phyloP scores from a whole-genome alignment of 2,888 invertebrate species.

The Nemurella pictetii region DNA sequence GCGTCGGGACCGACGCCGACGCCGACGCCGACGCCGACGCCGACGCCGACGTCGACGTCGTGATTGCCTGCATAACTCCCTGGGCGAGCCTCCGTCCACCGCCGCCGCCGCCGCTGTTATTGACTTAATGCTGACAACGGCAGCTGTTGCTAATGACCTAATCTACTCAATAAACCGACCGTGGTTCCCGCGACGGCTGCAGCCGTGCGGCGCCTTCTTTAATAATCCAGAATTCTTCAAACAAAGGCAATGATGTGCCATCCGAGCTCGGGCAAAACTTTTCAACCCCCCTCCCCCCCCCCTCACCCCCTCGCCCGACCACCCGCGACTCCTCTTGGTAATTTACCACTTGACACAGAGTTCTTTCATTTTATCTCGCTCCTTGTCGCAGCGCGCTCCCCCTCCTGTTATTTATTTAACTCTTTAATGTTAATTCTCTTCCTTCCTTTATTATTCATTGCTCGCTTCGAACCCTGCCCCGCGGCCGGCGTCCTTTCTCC shows the following conservation, averaged over 20 bases:
- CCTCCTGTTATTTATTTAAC: conserved; percentile 21
- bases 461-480: background rate
- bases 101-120: too few relatives aligned
- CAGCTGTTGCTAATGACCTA: conserved; percentile 34
- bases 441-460: conserved; percentile 26
- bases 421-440: conserved; percentile 23
- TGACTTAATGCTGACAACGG: conserved; percentile 19
- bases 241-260: background rate
- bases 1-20: too few relatives aligned
- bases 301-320: too few relatives aligned
- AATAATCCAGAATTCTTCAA: background rate
- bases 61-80: background rate
- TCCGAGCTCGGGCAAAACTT: background rate
- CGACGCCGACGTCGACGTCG: background rate
- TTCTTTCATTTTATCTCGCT: background rate
- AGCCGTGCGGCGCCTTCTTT: background rate
- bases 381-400: background rate
- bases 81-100: background rate
- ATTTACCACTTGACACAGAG: background rate
- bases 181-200: background rate
- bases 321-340: background rate
- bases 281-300: background rate
- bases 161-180: conserved; percentile 16
- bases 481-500: background rate
- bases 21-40: too few relatives aligned